Percentiles rank a stretch among this genome's conserved stretches.
These are phyloP conservation scores for Conus canariensis DNA, from an alignment of 2,888 invertebrate species.

Conservation along the genomic window DNA sequence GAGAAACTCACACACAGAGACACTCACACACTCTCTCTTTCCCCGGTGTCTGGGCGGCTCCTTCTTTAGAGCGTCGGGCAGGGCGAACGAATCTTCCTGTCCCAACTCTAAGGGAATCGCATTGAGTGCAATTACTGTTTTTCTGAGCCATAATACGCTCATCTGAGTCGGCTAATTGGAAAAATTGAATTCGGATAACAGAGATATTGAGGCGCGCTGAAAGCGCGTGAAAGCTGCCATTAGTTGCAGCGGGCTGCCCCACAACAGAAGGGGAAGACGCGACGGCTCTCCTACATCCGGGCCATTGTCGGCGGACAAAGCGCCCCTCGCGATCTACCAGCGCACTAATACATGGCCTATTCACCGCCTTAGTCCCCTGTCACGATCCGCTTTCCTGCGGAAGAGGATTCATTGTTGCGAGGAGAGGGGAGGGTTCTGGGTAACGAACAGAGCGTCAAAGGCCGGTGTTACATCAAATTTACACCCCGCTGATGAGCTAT, in stretches of 20 bases:
- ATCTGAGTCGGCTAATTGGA: constrained; percentile 52
- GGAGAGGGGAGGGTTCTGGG: background rate
- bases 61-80: constrained; percentile 25
- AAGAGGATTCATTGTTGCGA: constrained; percentile 30
- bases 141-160: constrained; percentile 51
- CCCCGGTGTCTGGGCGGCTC: background rate
- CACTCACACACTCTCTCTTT: background rate
- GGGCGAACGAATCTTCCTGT: background rate
- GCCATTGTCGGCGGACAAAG: constrained; percentile 37
- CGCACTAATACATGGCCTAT: constrained; percentile 41
- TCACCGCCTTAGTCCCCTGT: constrained; percentile 38
- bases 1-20: background rate
- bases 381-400: constrained; percentile 43
- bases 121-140: constrained; percentile 52
- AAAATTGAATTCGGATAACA: constrained; percentile 62
- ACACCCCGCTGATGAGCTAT: constrained; percentile 27
- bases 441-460: constrained; percentile 11
- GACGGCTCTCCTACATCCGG: constrained; percentile 43
- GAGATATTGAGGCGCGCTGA: constrained; percentile 53
- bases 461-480: constrained; percentile 35
- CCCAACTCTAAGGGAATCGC: constrained; percentile 43
- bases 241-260: constrained; percentile 36
- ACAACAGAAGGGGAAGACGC: constrained; percentile 39
- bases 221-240: constrained; percentile 48
- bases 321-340: constrained; percentile 42